These are phyloP conservation scores for Lithophane leautieri DNA, from an alignment of 2,888 invertebrate species.

Conservation along the genomic window DNA sequence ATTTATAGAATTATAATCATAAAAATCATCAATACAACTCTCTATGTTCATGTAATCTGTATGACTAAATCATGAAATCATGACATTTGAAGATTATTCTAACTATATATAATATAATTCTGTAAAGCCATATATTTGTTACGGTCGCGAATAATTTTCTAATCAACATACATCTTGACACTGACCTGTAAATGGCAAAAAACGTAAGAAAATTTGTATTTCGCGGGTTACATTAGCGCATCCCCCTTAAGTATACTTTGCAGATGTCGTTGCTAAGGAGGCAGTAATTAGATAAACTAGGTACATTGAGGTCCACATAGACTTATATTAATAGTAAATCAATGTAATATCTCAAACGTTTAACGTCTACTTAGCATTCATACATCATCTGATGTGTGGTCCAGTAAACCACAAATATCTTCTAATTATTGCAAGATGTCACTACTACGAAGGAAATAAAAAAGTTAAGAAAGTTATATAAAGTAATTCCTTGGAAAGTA, in stretches of 20 bases:
- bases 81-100: too few relatives aligned
- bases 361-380: constrained; percentile 9
- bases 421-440: background rate
- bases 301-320: constrained; percentile 23
- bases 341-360: constrained; percentile 25
- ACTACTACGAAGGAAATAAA: constrained; percentile 15
- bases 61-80: too few relatives aligned
- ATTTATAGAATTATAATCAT: too few relatives aligned
- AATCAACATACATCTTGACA: too few relatives aligned
- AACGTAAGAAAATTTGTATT: too few relatives aligned
- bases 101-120: too few relatives aligned
- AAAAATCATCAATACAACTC: too few relatives aligned
- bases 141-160: too few relatives aligned
- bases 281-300: background rate
- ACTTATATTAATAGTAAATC: constrained; percentile 49
- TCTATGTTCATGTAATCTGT: too few relatives aligned
- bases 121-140: too few relatives aligned
- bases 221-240: too few relatives aligned
- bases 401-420: background rate
- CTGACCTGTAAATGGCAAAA: too few relatives aligned
- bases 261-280: background rate
- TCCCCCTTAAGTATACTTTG: background rate
- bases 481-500: constrained; percentile 61
- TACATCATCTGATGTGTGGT: background rate
- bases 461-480: constrained; percentile 8